Evolutionary conservation across 2,888 invertebrate genomes (phyloP).

Genomic region (Polydrusus cervinus): DNA sequence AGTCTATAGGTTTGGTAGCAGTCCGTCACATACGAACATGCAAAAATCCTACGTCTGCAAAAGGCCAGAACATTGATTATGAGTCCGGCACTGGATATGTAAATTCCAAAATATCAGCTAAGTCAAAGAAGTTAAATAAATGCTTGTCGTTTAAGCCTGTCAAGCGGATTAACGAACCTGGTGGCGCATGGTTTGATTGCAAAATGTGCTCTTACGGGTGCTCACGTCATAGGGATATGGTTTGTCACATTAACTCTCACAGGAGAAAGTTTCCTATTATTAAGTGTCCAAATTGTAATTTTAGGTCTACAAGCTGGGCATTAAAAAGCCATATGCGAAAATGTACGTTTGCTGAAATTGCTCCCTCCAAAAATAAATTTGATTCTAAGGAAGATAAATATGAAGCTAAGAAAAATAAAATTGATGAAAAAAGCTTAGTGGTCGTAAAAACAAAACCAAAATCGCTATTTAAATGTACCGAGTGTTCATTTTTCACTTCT

Average conservation of each 20-base stretch:
- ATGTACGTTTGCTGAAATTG: not conserved
- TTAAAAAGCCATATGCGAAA: not conserved
- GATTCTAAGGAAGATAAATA: not conserved
- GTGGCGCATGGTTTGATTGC: not conserved
- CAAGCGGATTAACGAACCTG: not conserved
- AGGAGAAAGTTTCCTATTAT: not conserved
- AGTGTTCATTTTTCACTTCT: conserved; percentile 16
- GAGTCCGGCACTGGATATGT: not conserved
- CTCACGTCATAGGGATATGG: too few relatives aligned
- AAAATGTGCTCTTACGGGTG: conserved; percentile 3
- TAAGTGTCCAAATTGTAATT: not conserved
- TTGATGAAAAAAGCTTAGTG: not conserved
- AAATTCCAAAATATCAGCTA: not conserved
- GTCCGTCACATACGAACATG: not conserved
- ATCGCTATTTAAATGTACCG: conserved; percentile 16
- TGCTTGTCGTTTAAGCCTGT: not conserved
- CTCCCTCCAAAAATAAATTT: not conserved
- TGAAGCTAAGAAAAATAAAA: not conserved
- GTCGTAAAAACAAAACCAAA: not conserved
- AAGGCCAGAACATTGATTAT: not conserved
- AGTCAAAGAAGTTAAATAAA: not conserved
- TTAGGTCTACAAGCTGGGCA: not conserved
- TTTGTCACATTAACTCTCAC: not conserved
- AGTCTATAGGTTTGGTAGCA: not conserved
- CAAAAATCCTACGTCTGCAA: not conserved